Base-by-base conservation (phyloP, 2,888 invertebrate genomes). In the Sesamia inferens region DNA sequence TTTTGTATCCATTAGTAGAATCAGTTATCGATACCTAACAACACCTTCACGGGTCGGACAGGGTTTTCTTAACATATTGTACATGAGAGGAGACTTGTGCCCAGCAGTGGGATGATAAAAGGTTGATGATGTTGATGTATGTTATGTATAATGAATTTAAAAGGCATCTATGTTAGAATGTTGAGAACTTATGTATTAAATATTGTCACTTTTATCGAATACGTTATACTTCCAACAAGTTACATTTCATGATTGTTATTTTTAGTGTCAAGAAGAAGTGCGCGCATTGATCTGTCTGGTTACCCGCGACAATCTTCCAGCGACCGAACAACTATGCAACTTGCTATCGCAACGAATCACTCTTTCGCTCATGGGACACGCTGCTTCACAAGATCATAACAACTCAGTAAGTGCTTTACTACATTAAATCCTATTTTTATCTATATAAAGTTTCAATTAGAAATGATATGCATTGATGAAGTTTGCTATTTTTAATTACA, bases 251-350 rank as follows among this genome's bases (percentile, higher is more conserved):
- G 11, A 44, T 44, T 13, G 14, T 48, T 57, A 3, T 2, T 24
- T 44, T 22, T 83, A 97, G 96, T 97, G 98, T 75, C 98, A 99
- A 89, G 98, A 98, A 88, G 99, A 99, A 93, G 99, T 99, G 0
- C 97, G 99, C 54, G 98, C 98, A 80, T 95, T 99, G 71, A 96
- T 99, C 59, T 99, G 99, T 88, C 97, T 99, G 48, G 97, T 99
- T 67, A 99, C 99, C 0, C 97, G 98, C 78, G 99, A 99, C 93
- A 99, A 99, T 92, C 95, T 97, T 19, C 97, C 97, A 11, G 98
- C 98, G 0, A 99, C 98, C 0, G 98, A 98, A 87, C 98, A 98
- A 85, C 97, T 99, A 31, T 99, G 99, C 92, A 97, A 97, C 54
- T 92, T 99, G 70, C 97, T 99, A 5, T 98, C 98, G 88, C 98